Conservation (phyloP, 2,113 vertebrate species). For the Brachyhypopomus gauderio region DNA sequence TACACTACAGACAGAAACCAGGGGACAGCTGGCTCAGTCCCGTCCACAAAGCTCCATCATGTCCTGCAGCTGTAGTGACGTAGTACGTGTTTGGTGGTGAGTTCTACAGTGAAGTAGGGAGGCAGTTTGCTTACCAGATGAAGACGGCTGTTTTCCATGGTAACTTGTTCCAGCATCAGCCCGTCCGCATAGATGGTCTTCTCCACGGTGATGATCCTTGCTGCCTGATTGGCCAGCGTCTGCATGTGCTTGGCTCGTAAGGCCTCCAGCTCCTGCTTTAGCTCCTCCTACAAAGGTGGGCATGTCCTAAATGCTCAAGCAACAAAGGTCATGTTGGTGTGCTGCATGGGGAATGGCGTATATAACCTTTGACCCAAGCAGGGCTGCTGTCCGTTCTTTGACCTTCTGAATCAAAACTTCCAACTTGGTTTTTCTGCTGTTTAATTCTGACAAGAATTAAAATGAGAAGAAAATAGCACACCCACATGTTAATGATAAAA, state of each 20-base stretch:
- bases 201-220: slow-evolving; percentile 61
- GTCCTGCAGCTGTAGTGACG: too few relatives aligned
- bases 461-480: neutral
- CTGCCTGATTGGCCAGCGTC: slow-evolving; percentile 38
- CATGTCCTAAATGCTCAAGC: too few relatives aligned
- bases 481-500: neutral
- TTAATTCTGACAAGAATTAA: slow-evolving; percentile 48
- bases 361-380: slow-evolving; percentile 58
- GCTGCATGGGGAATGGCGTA: neutral
- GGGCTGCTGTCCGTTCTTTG: slow-evolving; percentile 37
- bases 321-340: too few relatives aligned
- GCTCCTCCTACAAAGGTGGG: slow-evolving; percentile 40
- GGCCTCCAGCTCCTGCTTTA: slow-evolving; percentile 52
- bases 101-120: neutral
- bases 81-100: neutral
- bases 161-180: slow-evolving; percentile 61
- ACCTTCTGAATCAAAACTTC: slow-evolving; percentile 45
- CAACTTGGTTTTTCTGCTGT: slow-evolving; percentile 37
- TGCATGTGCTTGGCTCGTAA: slow-evolving; percentile 27
- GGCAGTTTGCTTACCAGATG: slow-evolving; percentile 47
- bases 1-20: slow-evolving; percentile 49
- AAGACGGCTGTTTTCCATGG: slow-evolving; percentile 67
- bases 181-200: slow-evolving; percentile 55
- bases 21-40: too few relatives aligned
- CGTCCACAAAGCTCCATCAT: neutral